These are phyloP conservation scores for Dicentrarchus labrax DNA, from an alignment of 2,113 vertebrate genomes.

Conservation along the genomic window DNA sequence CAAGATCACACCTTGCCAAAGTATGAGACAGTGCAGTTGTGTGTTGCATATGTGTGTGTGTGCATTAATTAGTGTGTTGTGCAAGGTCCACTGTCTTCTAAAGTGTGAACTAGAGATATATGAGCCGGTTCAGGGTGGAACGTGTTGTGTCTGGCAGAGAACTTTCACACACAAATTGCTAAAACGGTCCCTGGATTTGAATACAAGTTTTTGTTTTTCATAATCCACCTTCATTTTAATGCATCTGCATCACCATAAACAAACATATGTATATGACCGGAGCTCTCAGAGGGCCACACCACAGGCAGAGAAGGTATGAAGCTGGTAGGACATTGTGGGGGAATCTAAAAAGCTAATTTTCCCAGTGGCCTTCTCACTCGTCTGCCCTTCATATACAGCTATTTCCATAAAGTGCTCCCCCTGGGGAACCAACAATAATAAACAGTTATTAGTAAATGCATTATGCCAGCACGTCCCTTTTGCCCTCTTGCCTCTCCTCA, in stretches of 20 bases:
- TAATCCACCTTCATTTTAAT: slow-evolving; percentile 24
- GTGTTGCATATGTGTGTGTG: slow-evolving; percentile 38
- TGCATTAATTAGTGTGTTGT: slow-evolving; percentile 55
- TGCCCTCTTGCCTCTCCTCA: slow-evolving; percentile 75
- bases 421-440: slow-evolving; percentile 83
- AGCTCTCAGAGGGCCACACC: slow-evolving; percentile 56
- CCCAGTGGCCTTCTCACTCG: slow-evolving; percentile 73
- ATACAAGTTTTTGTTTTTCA: slow-evolving; percentile 20
- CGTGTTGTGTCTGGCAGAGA: slow-evolving; percentile 16
- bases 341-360: slow-evolving; percentile 81
- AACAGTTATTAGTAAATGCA: slow-evolving; percentile 86
- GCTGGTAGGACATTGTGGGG: slow-evolving; percentile 63
- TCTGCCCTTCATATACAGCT: slow-evolving; percentile 75
- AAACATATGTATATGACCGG: slow-evolving; percentile 49
- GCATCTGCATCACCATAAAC: slow-evolving; percentile 49
- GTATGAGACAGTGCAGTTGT: slow-evolving; percentile 53
- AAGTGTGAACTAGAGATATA: slow-evolving; percentile 59
- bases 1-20: slow-evolving; percentile 73
- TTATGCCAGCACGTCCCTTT: slow-evolving; percentile 80
- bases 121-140: slow-evolving; percentile 20
- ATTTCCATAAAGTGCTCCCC: slow-evolving; percentile 83
- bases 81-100: slow-evolving; percentile 32
- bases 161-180: not conserved
- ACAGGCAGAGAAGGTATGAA: slow-evolving; percentile 40
- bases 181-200: slow-evolving; percentile 9